These are phyloP conservation scores for Polyergus mexicanus DNA, from an alignment of 1,140 invertebrate species.

Conservation along the genomic window DNA sequence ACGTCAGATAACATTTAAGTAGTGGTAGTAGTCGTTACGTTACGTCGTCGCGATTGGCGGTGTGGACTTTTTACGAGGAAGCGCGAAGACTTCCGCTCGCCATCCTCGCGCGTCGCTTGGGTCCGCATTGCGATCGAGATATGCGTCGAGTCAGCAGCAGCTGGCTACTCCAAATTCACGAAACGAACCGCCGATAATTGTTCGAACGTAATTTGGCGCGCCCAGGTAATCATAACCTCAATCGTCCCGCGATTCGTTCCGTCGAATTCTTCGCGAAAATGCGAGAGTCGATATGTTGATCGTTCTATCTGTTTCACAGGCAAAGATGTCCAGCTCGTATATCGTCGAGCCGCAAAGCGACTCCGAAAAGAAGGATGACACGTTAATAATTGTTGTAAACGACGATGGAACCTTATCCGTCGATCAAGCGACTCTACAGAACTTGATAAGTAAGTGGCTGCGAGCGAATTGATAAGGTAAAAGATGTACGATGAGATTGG, in stretches of 20 bases:
- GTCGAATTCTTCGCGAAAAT: background rate
- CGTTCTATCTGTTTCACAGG: conserved; percentile 59
- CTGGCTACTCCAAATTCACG: too few species aligned
- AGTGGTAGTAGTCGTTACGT: too few species aligned
- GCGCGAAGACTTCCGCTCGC: too few species aligned
- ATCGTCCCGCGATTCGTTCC: background rate
- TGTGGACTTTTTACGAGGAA: too few species aligned
- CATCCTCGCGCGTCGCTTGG: too few species aligned
- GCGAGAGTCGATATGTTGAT: background rate
- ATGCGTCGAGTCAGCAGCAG: too few species aligned
- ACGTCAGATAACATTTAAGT: too few species aligned
- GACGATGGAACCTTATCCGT: conserved; percentile 91
- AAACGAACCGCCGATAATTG: too few species aligned
- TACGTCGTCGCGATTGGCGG: too few species aligned
- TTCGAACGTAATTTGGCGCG: too few species aligned
- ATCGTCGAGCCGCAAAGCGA: conserved; percentile 81
- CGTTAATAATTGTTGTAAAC: conserved; percentile 91
- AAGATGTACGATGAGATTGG: background rate
- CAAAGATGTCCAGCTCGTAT: conserved; percentile 84
- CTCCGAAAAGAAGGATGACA: conserved; percentile 84
- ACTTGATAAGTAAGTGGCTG: conserved; percentile 89
- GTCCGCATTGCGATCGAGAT: too few species aligned
- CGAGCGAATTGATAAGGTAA: background rate
- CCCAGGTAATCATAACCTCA: too few species aligned
- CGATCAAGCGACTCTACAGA: conserved; percentile 90